Conservation (phyloP, 2,113 vertebrate species). For the Antechinus flavipes region DNA sequence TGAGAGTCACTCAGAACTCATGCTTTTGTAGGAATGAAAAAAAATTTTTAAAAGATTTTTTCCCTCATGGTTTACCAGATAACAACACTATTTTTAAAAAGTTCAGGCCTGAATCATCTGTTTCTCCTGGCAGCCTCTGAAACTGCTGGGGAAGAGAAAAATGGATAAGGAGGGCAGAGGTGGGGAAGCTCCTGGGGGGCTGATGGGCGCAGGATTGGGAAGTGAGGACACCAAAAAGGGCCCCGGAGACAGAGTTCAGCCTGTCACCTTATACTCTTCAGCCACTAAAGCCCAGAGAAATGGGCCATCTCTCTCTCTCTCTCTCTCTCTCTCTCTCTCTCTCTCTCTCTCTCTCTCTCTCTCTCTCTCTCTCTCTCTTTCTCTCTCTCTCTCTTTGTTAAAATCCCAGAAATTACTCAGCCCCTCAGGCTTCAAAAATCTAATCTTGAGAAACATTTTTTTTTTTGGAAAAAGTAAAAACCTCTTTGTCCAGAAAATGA, state of each 20-base stretch:
- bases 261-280: neutral
- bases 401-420: neutral
- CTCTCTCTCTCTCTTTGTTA: neutral
- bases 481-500: conserved; percentile 2
- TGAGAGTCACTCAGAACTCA: neutral
- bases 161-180: neutral
- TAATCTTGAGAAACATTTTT: neutral
- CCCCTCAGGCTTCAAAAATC: neutral
- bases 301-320: neutral
- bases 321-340: neutral
- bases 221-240: neutral
- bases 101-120: conserved; percentile 21
- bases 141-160: neutral
- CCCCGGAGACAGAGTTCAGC: neutral
- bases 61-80: neutral
- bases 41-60: conserved; percentile 28
- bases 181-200: neutral
- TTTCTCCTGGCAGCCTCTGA: neutral
- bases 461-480: neutral
- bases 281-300: too few species aligned
- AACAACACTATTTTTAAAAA: neutral
- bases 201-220: neutral
- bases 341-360: neutral
- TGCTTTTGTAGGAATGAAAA: neutral
- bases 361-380: neutral